Conservation (phyloP, 2,888 invertebrate genomes). For the Gryllus longicercus region DNA sequence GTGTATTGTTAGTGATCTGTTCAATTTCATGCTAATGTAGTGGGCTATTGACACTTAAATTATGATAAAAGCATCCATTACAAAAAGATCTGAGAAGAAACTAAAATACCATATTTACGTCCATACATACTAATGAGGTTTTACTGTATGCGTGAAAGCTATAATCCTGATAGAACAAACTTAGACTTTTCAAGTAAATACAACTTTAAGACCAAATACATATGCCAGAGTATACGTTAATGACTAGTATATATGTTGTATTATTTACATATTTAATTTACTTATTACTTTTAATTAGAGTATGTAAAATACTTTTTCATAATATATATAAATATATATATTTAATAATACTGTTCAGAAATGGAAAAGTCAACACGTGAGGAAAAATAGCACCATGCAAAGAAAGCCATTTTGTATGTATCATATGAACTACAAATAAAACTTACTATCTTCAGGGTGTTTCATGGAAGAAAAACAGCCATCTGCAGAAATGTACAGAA, state of each 20-base stretch:
- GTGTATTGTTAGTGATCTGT: neutral
- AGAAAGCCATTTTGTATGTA: neutral
- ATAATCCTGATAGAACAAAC: neutral
- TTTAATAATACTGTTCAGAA: constrained; percentile 11
- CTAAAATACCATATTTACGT: neutral
- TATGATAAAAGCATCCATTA: neutral
- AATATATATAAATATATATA: neutral
- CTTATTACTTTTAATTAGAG: neutral
- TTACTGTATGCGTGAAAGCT: neutral
- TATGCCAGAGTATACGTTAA: constrained; percentile 9
- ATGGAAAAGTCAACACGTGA: constrained; percentile 22
- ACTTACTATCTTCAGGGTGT: constrained; percentile 84
- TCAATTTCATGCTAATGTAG: constrained; percentile 6
- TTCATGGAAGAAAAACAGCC: constrained; percentile 78
- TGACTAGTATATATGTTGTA: neutral
- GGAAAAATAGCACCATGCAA: constrained; percentile 11
- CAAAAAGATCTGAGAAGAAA: neutral
- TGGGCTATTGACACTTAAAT: neutral
- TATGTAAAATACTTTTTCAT: neutral
- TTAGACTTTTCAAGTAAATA: neutral
- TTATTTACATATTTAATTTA: constrained; percentile 21
- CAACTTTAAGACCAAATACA: constrained; percentile 1
- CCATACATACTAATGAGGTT: constrained; percentile 6
- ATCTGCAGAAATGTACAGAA: constrained; percentile 92
- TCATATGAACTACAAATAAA: neutral